Percentiles rank a stretch among this genome's conserved stretches.
phyloP scores from a whole-genome alignment of 2,797 vertebrate genomes.

The Myotis vivesi region DNA sequence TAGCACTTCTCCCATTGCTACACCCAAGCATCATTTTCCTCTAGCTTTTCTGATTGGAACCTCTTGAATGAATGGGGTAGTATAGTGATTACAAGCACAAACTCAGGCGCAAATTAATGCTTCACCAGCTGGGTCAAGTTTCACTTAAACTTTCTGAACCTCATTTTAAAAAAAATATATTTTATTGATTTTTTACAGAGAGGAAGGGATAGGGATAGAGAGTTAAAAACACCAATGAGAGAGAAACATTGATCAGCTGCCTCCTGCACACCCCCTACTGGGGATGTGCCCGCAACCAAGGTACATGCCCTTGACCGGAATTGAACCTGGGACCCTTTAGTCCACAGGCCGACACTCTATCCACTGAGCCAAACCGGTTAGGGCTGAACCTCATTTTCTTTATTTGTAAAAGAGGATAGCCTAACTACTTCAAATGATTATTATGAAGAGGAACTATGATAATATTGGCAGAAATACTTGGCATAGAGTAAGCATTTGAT shows the following conservation, averaged over 20 bases:
- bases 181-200: too few species aligned
- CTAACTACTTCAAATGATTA: not conserved
- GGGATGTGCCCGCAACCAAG: too few species aligned
- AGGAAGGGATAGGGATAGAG: too few species aligned
- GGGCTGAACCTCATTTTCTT: not conserved
- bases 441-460: not conserved
- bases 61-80: not conserved
- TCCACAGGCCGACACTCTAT: too few species aligned
- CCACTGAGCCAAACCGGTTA: too few species aligned
- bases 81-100: not conserved
- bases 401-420: not conserved
- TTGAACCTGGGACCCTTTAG: too few species aligned
- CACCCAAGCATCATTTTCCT: not conserved
- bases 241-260: too few species aligned
- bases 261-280: too few species aligned
- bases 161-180: not conserved
- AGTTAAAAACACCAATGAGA: too few species aligned
- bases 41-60: not conserved
- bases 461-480: conserved; percentile 20
- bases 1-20: not conserved
- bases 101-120: not conserved
- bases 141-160: not conserved
- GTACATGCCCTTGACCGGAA: too few species aligned
- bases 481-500: not conserved
- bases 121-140: not conserved